A percentile compares a stretch with the other conserved stretches of the same genome.
These are phyloP conservation scores for Bostrychus sinensis DNA, from an alignment of 2,113 vertebrate genomes.

Conservation along the genomic window DNA sequence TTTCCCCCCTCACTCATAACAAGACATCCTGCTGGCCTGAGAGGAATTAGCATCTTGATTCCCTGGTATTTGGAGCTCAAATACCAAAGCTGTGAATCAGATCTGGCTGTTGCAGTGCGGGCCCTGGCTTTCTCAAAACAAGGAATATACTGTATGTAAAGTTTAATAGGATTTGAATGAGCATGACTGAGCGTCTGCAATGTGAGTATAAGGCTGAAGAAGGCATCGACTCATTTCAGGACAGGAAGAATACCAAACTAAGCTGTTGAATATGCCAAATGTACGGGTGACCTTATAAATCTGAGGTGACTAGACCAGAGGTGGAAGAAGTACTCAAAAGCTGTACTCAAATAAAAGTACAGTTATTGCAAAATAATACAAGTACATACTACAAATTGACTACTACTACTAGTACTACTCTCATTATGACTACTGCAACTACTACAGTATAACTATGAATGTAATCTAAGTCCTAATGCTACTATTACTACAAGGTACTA, in stretches of 20 bases:
- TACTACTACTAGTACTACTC: too few species aligned
- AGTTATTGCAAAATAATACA: too few species aligned
- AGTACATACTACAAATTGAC: too few species aligned
- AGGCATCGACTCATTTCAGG: conserved; percentile 80
- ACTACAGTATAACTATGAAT: too few species aligned
- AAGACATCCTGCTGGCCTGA: conserved; percentile 47
- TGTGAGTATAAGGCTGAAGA: conserved; percentile 11
- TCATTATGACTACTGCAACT: too few species aligned
- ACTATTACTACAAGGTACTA: too few species aligned
- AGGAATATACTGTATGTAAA: conserved; percentile 71
- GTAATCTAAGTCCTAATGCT: too few species aligned
- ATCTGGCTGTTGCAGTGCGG: conserved; percentile 44
- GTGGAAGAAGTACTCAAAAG: too few species aligned
- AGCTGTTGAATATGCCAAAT: conserved; percentile 43
- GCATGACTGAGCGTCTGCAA: conserved; percentile 26
- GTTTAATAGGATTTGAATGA: conserved; percentile 84
- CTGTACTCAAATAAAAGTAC: too few species aligned
- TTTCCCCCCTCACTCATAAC: conserved; percentile 44
- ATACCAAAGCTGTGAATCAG: conserved; percentile 72
- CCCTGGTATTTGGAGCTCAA: conserved; percentile 53
- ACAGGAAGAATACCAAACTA: conserved; percentile 57
- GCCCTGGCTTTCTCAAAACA: conserved; percentile 55
- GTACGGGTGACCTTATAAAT: conserved; percentile 54
- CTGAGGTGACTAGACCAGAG: conserved; percentile 20
- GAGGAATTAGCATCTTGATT: conserved; percentile 56